Evolutionary conservation across 1,140 invertebrate species (phyloP).

Genomic region (Spodoptera frugiperda): DNA sequence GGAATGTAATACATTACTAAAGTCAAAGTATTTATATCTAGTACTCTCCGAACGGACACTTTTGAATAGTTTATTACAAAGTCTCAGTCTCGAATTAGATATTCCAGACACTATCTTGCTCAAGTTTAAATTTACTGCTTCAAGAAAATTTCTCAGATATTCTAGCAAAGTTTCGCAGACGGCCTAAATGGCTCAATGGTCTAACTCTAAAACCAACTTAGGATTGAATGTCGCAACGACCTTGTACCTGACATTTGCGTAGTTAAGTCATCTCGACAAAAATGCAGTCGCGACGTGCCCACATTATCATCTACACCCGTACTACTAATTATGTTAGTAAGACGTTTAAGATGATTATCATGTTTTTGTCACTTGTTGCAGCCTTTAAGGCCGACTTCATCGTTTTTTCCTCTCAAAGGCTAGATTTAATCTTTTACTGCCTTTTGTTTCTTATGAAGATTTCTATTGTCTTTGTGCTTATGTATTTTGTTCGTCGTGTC

Average conservation of each 20-base stretch:
- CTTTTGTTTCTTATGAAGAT: slow-evolving; percentile 1
- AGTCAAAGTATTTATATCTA: too few relatives aligned
- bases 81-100: too few relatives aligned
- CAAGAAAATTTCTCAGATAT: not conserved
- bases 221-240: slow-evolving; percentile 17
- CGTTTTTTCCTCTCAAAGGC: not conserved
- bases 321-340: slow-evolving; percentile 25
- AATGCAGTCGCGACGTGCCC: slow-evolving; percentile 5
- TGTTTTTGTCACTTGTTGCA: slow-evolving; percentile 11
- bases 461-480: not conserved
- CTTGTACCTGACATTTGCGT: slow-evolving; percentile 39
- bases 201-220: not conserved
- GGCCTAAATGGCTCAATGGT: slow-evolving; percentile 2
- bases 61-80: too few relatives aligned
- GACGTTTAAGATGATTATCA: slow-evolving; percentile 12
- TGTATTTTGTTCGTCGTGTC: not conserved
- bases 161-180: not conserved
- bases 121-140: too few relatives aligned
- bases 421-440: slow-evolving; percentile 17
- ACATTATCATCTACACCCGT: not conserved
- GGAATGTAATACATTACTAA: too few relatives aligned
- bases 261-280: slow-evolving; percentile 31
- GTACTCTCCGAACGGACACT: too few relatives aligned
- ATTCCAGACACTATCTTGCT: too few relatives aligned
- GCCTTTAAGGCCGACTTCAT: not conserved